These are phyloP conservation scores for Schlechtendalia chinensis DNA, from an alignment of 1,140 invertebrate genomes.

Conservation along the genomic window DNA sequence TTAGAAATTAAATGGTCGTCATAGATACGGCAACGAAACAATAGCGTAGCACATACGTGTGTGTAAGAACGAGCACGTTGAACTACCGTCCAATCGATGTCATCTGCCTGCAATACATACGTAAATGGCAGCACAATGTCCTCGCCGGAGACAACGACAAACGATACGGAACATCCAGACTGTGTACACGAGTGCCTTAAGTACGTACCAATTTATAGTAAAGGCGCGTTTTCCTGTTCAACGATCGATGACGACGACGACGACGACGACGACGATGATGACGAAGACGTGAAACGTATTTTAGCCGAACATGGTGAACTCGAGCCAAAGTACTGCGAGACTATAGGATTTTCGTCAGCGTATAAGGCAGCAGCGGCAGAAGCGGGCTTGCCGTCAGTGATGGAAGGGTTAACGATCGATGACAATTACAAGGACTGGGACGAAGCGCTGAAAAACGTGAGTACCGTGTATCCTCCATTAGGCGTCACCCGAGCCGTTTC, in stretches of 20 bases:
- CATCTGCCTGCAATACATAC: too few relatives aligned
- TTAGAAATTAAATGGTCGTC: too few relatives aligned
- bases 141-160: not conserved
- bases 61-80: too few relatives aligned
- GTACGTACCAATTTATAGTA: not conserved
- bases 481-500: not conserved
- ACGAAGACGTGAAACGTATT: conserved; percentile 14
- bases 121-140: not conserved
- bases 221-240: conserved; percentile 12
- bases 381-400: not conserved
- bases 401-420: not conserved
- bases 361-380: not conserved
- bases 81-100: too few relatives aligned
- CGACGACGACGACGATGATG: not conserved
- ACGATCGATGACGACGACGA: not conserved
- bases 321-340: not conserved
- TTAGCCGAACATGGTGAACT: not conserved
- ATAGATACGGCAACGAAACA: too few relatives aligned
- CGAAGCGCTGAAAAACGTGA: not conserved
- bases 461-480: conserved; percentile 3
- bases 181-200: not conserved
- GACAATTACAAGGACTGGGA: not conserved
- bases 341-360: not conserved
- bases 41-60: too few relatives aligned
- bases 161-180: not conserved